These are phyloP conservation scores for Dendronephthya gigantea DNA, from an alignment of 64 coral and sea anemone genomes.

Conservation along the genomic window DNA sequence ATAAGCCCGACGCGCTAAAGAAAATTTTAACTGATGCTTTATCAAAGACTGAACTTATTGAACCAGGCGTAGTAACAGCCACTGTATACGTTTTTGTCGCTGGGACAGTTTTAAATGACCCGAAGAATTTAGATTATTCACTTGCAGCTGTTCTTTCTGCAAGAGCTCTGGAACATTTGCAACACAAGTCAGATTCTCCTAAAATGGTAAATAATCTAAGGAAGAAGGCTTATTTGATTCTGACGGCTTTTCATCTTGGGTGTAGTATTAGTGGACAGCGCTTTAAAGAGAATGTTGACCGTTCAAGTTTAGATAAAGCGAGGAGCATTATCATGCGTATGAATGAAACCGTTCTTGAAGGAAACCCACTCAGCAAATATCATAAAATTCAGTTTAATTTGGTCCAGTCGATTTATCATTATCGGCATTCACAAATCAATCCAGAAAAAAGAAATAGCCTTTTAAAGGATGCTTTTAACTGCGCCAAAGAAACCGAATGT, in stretches of 20 bases:
- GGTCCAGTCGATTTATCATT: neutral
- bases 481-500: neutral
- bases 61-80: neutral
- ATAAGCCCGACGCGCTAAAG: neutral
- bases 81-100: neutral
- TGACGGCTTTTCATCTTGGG: neutral
- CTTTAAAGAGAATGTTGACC: neutral
- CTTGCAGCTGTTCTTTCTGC: neutral
- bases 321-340: neutral
- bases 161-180: slow-evolving; percentile 1
- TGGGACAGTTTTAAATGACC: neutral
- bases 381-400: neutral
- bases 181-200: neutral
- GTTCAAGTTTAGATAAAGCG: neutral
- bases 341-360: neutral
- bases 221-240: neutral
- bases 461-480: neutral
- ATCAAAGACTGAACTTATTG: neutral
- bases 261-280: neutral
- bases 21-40: neutral
- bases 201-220: neutral
- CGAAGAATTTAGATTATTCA: neutral
- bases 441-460: neutral
- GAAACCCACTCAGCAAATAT: neutral
- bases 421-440: neutral